A percentile compares a stretch with the other conserved stretches of the same genome.
These are phyloP conservation scores for Dryadula phaetusa DNA, from an alignment of 2,888 invertebrate genomes.

Conservation along the genomic window DNA sequence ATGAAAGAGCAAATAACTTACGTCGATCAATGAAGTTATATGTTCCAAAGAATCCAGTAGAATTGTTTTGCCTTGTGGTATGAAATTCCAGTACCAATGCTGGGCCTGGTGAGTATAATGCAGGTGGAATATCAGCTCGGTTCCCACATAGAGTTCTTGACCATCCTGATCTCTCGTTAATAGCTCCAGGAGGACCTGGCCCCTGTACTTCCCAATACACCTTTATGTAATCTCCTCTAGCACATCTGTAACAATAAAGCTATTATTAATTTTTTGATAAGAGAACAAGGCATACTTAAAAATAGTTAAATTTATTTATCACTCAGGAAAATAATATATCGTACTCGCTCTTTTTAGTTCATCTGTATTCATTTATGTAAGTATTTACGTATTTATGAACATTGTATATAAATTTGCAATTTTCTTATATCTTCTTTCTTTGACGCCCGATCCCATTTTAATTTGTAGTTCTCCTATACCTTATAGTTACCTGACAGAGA, in stretches of 20 bases:
- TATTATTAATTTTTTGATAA: too few relatives aligned
- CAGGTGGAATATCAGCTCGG: slow-evolving; percentile 87
- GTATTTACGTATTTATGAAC: too few relatives aligned
- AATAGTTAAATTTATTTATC: too few relatives aligned
- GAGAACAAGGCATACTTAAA: too few relatives aligned
- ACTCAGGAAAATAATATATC: too few relatives aligned
- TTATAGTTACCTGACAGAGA: too few relatives aligned
- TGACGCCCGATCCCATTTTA: too few relatives aligned
- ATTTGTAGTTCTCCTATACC: too few relatives aligned
- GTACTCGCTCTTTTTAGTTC: too few relatives aligned
- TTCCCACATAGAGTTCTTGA: slow-evolving; percentile 89
- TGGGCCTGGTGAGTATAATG: slow-evolving; percentile 90
- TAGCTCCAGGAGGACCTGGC: slow-evolving; percentile 87
- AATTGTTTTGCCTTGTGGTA: slow-evolving; percentile 79
- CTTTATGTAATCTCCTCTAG: slow-evolving; percentile 90
- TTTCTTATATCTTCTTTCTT: too few relatives aligned
- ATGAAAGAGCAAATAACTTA: slow-evolving; percentile 71
- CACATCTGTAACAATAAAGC: slow-evolving; percentile 86
- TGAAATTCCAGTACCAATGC: slow-evolving; percentile 91
- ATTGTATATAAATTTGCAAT: too few relatives aligned
- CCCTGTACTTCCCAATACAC: slow-evolving; percentile 91
- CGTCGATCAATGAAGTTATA: slow-evolving; percentile 91
- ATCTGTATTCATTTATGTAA: too few relatives aligned
- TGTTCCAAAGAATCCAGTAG: slow-evolving; percentile 89
- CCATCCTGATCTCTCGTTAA: slow-evolving; percentile 91